Evolutionary conservation across 2,113 vertebrate genomes (phyloP).

Genomic region (Burhinus oedicnemus): DNA sequence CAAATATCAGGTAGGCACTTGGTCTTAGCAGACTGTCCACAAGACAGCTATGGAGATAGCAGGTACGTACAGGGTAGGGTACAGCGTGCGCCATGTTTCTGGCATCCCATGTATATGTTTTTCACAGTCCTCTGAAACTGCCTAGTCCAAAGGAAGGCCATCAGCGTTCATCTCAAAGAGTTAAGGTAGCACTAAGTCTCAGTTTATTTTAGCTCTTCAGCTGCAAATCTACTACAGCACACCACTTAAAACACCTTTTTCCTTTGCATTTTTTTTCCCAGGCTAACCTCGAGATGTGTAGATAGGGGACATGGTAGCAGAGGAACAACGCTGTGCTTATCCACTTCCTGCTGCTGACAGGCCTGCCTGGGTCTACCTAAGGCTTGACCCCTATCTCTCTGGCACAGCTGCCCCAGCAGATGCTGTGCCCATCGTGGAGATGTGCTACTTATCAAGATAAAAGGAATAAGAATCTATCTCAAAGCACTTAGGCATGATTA

Average conservation of each 20-base stretch:
- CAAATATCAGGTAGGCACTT: background rate
- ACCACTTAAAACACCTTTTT: background rate
- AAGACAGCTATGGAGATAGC: background rate
- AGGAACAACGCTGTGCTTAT: background rate
- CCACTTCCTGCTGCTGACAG: constrained; percentile 27
- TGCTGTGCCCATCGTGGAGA: constrained; percentile 26
- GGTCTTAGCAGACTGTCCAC: background rate
- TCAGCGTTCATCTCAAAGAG: background rate
- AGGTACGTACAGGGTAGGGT: background rate
- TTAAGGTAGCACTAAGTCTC: background rate
- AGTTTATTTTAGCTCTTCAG: background rate
- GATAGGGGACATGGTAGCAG: background rate
- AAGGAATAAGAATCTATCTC: constrained; percentile 58
- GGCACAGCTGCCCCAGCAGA: constrained; percentile 48
- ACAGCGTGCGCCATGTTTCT: background rate
- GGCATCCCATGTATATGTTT: background rate
- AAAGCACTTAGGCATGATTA: constrained; percentile 67
- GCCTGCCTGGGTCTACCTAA: background rate
- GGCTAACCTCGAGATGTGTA: background rate
- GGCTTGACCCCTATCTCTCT: constrained; percentile 52
- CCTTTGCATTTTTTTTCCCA: background rate
- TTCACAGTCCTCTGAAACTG: background rate
- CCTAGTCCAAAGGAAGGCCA: background rate
- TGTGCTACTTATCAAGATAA: constrained; percentile 62
- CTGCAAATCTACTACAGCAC: background rate